Conservation (phyloP, 2,797 vertebrate species). For the Catharus ustulatus region DNA sequence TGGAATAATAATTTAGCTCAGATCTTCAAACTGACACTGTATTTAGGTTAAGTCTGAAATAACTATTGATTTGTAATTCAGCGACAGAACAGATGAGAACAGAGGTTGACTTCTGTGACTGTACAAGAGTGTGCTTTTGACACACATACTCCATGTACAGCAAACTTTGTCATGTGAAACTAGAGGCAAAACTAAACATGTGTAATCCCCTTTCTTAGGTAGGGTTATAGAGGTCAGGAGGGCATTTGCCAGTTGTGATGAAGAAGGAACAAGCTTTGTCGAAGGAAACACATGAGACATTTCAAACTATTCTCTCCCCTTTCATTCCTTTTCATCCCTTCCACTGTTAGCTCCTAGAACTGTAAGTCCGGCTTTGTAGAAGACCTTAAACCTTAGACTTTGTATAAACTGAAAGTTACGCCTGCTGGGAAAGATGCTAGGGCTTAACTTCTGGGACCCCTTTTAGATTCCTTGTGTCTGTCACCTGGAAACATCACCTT, state of each 20-base stretch:
- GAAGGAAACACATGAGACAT: neutral
- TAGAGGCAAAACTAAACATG: neutral
- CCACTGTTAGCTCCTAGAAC: neutral
- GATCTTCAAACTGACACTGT: neutral
- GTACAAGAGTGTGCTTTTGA: neutral
- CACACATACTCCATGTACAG: neutral
- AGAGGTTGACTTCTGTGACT: neutral
- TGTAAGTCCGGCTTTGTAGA: neutral
- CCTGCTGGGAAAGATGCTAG: neutral
- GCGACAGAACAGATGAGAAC: neutral
- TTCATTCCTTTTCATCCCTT: neutral
- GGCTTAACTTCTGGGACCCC: neutral
- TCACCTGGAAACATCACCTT: neutral
- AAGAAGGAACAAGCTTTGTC: neutral
- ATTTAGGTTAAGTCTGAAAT: neutral
- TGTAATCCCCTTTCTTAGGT: neutral
- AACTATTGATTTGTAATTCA: neutral
- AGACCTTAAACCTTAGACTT: neutral
- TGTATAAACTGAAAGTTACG: neutral
- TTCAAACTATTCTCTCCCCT: neutral
- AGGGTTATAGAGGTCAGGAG: neutral
- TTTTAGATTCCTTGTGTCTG: neutral
- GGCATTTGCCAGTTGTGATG: neutral
- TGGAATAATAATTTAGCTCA: neutral
- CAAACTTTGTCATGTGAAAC: conserved; percentile 8